Evolutionary conservation across 2,888 invertebrate genomes (phyloP).

Genomic region (Spodoptera littoralis): DNA sequence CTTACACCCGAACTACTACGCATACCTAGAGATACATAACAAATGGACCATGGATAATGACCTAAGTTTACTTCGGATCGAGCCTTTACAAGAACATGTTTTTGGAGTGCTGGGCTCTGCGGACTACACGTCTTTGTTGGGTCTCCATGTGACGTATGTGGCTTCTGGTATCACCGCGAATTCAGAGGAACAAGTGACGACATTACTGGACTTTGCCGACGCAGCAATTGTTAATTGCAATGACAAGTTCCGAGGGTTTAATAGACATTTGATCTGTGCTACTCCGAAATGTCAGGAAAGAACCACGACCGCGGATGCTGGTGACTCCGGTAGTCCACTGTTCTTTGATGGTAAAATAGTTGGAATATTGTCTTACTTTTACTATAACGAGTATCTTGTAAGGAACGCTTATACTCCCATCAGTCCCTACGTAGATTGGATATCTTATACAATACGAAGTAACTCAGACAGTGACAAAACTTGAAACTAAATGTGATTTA

Average conservation of each 20-base stretch:
- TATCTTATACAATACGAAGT: neutral
- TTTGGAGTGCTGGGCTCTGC: too few relatives aligned
- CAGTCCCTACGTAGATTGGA: neutral
- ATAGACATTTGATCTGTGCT: constrained; percentile 1
- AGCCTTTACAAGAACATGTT: too few relatives aligned
- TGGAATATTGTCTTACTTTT: neutral
- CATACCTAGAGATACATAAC: neutral
- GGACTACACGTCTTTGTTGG: too few relatives aligned
- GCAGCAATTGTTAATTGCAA: neutral
- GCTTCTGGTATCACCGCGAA: neutral
- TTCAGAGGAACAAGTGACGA: neutral
- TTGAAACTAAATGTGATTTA: too few relatives aligned
- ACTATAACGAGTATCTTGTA: neutral
- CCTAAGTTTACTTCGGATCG: too few relatives aligned
- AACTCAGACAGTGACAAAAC: too few relatives aligned
- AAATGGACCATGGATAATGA: too few relatives aligned
- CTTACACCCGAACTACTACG: neutral
- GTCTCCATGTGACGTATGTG: too few relatives aligned
- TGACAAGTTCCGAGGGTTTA: neutral
- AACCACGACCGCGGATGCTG: neutral
- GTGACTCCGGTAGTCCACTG: neutral
- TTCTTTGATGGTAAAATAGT: neutral
- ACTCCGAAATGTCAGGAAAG: neutral
- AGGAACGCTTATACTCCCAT: neutral
- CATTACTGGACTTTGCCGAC: neutral